Evolutionary conservation across 2,888 invertebrate species (phyloP), one percentile per base, ranked within the genome.

Genomic region (Zaprionus obscuricornis): DNA sequence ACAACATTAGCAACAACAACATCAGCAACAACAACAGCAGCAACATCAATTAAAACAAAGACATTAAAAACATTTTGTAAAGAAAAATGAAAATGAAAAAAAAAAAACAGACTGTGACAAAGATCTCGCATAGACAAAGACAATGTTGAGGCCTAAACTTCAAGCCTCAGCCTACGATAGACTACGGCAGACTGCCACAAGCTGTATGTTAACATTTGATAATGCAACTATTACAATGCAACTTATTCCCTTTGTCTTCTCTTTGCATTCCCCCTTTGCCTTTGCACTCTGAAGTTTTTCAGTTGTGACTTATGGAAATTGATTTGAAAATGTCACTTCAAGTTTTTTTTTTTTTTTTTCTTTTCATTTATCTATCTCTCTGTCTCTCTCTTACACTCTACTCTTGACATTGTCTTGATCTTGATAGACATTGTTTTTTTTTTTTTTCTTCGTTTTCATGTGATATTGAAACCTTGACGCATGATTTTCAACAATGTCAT

Each of bases 41-140:
- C 39, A 13, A 40, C 57, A 66, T 34, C 68, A 55, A 68, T 68
- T 67, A 68, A 68, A 73, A 60, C 74, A 45, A 60, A 67, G 55
- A 51, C 68, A 51, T 73, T 47, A 46, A 50, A n/a, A n/a, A 13
- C 51, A 46, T 34, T 71, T 67, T 57, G 42, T 47, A 31, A 5
- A 54, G 45, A n/a, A 24, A 13, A 49, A 40, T 66, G 11, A n/a
- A 31, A 31, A 11, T 17, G 17, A 34, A 17, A 68, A 59, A 67
- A 58, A 47, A 60, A 40, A 65, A 65, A 65, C n/a, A n/a, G n/a
- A n/a, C n/a, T n/a, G n/a, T n/a, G n/a, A n/a, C n/a, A n/a, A n/a
- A n/a, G n/a, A n/a, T n/a, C n/a, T n/a, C n/a, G n/a, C n/a, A n/a
- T n/a, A n/a, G n/a, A n/a, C n/a, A n/a, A n/a, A n/a, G n/a, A n/a